Percentiles rank a stretch among this genome's conserved stretches.
These are phyloP conservation scores for Trichacis sp. DNA, from an alignment of 2,888 invertebrate species.

Conservation along the genomic window DNA sequence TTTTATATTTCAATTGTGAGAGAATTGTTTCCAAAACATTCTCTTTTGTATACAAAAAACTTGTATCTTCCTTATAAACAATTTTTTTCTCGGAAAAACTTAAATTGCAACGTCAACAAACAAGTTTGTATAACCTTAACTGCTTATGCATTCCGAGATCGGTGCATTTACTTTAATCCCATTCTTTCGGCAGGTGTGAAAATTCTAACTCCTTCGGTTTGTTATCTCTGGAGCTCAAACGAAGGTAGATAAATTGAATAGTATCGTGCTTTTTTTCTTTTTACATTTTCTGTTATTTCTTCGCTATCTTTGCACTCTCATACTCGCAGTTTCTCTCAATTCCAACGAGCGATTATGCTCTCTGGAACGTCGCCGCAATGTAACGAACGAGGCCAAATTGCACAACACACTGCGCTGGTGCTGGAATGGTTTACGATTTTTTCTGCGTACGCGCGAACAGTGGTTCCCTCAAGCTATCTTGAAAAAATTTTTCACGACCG, in stretches of 20 bases:
- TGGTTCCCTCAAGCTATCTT: conserved; percentile 2
- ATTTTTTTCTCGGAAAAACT: too few species aligned
- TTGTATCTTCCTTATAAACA: too few species aligned
- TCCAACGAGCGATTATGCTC: conserved; percentile 29
- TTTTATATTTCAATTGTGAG: too few species aligned
- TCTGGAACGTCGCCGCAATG: conserved; percentile 23
- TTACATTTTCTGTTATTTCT: background rate
- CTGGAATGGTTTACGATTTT: conserved; percentile 27
- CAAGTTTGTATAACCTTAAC: too few species aligned
- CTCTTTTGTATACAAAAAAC: too few species aligned
- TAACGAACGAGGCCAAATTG: conserved; percentile 38
- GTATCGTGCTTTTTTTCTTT: background rate
- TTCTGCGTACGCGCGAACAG: conserved; percentile 15
- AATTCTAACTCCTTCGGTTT: too few species aligned
- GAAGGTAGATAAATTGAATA: conserved; percentile 5
- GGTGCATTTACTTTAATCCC: too few species aligned
- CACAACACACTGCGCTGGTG: conserved; percentile 33
- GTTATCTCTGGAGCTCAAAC: background rate
- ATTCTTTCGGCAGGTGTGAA: too few species aligned
- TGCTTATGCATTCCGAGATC: too few species aligned
- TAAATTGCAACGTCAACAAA: too few species aligned
- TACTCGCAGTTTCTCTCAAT: conserved; percentile 25
- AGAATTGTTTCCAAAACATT: too few species aligned
- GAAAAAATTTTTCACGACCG: conserved; percentile 1
- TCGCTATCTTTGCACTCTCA: conserved; percentile 10